Conservation (phyloP, 2,113 vertebrate species). For the Saccopteryx bilineata region DNA sequence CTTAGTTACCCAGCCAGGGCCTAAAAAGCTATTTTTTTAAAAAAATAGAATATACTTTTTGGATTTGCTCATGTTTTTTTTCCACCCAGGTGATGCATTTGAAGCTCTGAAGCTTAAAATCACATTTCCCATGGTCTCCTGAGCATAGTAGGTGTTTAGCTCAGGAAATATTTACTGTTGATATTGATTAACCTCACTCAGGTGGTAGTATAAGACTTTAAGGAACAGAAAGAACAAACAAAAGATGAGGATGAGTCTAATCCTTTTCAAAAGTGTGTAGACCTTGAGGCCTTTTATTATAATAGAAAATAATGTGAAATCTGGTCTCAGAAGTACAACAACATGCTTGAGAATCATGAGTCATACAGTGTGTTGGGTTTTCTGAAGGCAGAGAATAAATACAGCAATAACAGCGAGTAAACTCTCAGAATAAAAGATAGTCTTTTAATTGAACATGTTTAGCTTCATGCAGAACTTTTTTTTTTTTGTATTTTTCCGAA, state of each 20-base stretch:
- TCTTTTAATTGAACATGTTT: slow-evolving; percentile 19
- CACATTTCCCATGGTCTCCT: slow-evolving; percentile 47
- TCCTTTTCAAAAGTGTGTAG: not conserved
- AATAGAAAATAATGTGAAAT: not conserved
- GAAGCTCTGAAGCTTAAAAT: slow-evolving; percentile 45
- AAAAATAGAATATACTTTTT: slow-evolving; percentile 41
- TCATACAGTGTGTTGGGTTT: not conserved
- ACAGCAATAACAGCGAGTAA: not conserved
- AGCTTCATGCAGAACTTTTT: not conserved
- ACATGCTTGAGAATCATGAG: not conserved
- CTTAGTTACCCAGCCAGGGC: too few species aligned
- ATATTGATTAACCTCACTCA: not conserved
- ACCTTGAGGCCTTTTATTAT: not conserved
- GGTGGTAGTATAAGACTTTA: not conserved
- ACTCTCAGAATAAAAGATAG: slow-evolving; percentile 17
- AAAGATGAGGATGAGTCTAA: not conserved
- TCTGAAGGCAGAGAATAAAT: slow-evolving; percentile 6
- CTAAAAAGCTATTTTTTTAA: not conserved
- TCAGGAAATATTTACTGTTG: slow-evolving; percentile 38
- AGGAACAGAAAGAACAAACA: slow-evolving; percentile 14
- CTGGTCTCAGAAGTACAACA: not conserved
- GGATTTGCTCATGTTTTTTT: slow-evolving; percentile 21
- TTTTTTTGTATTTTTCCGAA: too few species aligned
- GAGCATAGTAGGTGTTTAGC: slow-evolving; percentile 8
- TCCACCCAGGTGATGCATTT: not conserved